These are phyloP conservation scores for Psephotus haematonotus DNA, from an alignment of 2,113 vertebrate species.

Conservation along the genomic window DNA sequence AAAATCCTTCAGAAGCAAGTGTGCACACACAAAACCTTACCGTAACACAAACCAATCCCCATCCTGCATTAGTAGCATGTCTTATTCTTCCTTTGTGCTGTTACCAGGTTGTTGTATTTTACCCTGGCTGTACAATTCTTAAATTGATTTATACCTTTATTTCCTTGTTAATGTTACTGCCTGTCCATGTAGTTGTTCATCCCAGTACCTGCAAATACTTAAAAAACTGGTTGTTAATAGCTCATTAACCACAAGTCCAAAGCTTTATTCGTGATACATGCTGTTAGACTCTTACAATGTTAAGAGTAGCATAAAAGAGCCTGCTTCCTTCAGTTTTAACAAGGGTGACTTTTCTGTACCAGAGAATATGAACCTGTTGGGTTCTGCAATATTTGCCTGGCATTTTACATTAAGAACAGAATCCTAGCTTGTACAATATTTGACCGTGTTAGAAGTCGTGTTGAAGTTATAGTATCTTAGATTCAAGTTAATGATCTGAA, in stretches of 20 bases:
- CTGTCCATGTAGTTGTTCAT: background rate
- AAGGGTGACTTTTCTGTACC: background rate
- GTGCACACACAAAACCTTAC: fast-evolving
- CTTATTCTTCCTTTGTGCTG: background rate
- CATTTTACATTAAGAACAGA: background rate
- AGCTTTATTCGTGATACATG: background rate
- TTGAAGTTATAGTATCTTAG: background rate
- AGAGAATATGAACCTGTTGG: background rate
- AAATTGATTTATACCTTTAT: background rate
- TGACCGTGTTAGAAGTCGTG: background rate
- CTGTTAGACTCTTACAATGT: background rate
- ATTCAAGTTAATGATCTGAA: background rate
- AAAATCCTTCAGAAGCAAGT: background rate
- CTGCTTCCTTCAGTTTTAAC: background rate
- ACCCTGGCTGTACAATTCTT: background rate
- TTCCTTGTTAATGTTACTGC: background rate
- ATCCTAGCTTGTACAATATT: background rate
- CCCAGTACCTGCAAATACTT: background rate
- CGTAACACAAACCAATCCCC: too few species aligned
- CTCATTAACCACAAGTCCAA: background rate
- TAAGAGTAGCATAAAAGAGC: background rate
- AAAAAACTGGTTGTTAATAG: background rate
- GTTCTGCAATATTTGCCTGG: background rate
- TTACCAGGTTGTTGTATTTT: background rate
- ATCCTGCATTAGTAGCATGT: background rate